Evolutionary conservation across 2,888 invertebrate genomes (phyloP).

Genomic region (Eilema griseolum): DNA sequence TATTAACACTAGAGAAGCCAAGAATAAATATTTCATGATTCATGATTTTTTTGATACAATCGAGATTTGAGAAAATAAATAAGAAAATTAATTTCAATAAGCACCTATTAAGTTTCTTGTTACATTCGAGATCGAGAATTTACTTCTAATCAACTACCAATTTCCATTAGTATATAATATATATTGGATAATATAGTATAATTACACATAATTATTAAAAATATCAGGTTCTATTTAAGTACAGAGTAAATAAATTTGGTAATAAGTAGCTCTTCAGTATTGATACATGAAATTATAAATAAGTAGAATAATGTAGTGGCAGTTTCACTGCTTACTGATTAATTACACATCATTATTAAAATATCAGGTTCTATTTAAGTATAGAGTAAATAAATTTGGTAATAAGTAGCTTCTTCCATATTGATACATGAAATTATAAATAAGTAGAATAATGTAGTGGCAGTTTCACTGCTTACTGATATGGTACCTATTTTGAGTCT

Average conservation of each 20-base stretch:
- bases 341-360: background rate
- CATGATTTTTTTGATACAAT: background rate
- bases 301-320: too few species aligned
- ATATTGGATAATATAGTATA: too few species aligned
- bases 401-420: too few species aligned
- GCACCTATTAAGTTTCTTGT: background rate
- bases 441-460: too few species aligned
- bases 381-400: background rate
- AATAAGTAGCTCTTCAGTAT: too few species aligned
- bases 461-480: too few species aligned
- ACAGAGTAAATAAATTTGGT: background rate
- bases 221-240: background rate
- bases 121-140: background rate
- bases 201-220: background rate
- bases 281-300: too few species aligned
- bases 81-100: background rate
- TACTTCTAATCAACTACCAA: background rate
- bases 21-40: background rate
- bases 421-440: too few species aligned
- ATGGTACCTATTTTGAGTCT: too few species aligned
- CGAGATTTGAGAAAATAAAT: background rate
- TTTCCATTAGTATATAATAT: background rate
- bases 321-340: too few species aligned
- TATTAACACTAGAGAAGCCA: constrained; percentile 16
- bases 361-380: background rate